Evolutionary conservation across 2,113 vertebrate genomes (phyloP).

Genomic region (Erpornis zantholeuca): DNA sequence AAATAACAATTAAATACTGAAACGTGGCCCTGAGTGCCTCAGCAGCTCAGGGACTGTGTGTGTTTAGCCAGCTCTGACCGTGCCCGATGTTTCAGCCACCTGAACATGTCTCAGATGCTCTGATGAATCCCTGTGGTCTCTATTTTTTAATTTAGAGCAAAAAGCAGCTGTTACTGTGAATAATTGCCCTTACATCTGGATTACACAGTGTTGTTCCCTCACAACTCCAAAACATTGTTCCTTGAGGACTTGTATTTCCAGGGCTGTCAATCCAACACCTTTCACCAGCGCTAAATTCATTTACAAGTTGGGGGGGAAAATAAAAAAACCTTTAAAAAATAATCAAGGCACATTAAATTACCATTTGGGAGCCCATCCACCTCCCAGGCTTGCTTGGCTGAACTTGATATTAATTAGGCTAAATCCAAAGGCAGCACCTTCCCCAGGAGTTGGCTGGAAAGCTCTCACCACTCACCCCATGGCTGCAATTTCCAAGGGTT

Average conservation of each 20-base stretch:
- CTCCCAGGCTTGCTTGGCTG: constrained; percentile 13
- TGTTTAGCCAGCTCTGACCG: rapidly evolving
- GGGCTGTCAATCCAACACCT: constrained; percentile 35
- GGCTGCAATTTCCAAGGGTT: constrained; percentile 13
- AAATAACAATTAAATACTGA: neutral
- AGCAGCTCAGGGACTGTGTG: neutral
- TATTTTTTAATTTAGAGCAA: neutral
- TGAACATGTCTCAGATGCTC: neutral
- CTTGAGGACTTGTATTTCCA: neutral
- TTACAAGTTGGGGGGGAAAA: neutral
- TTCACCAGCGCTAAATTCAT: neutral
- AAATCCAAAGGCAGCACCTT: constrained; percentile 21
- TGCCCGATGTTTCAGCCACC: neutral
- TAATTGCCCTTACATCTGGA: neutral
- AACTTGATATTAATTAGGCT: constrained; percentile 24
- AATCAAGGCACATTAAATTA: constrained; percentile 13
- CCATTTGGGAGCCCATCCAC: neutral
- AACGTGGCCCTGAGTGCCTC: neutral
- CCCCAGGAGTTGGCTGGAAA: neutral
- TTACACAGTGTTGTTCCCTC: neutral
- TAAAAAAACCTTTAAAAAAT: neutral
- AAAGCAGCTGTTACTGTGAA: neutral
- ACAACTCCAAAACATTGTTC: neutral
- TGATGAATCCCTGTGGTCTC: neutral
- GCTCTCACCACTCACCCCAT: neutral